These are phyloP conservation scores for Turritopsis rubra DNA, from an alignment of 30 jellyfish, hydroid and myxozoan genomes.

Conservation along the genomic window DNA sequence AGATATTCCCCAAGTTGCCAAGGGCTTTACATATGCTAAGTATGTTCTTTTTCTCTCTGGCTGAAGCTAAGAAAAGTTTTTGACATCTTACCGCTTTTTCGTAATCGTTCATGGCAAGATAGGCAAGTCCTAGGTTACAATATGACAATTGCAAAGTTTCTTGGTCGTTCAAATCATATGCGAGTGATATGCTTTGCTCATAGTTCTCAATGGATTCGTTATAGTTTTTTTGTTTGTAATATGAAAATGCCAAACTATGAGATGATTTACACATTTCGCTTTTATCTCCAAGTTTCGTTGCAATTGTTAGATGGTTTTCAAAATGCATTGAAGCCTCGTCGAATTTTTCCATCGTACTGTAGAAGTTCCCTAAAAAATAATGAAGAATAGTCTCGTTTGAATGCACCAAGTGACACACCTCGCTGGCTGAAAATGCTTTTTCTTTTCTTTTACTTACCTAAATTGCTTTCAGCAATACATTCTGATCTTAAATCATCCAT, in stretches of 20 bases:
- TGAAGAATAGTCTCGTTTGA: neutral
- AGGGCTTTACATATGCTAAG: constrained; percentile 80
- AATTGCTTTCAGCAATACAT: constrained; percentile 87
- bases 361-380: constrained; percentile 55
- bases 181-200: constrained; percentile 63
- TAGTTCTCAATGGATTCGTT: constrained; percentile 64
- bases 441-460: constrained; percentile 27
- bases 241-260: constrained; percentile 75
- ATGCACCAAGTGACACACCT: neutral
- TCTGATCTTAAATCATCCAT: constrained; percentile 57
- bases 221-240: constrained; percentile 41
- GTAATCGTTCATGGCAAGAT: constrained; percentile 54
- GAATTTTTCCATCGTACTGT: constrained; percentile 41
- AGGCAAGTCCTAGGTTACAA: constrained; percentile 87
- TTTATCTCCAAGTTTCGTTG: constrained; percentile 48
- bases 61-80: constrained; percentile 58
- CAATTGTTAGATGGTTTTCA: constrained; percentile 52
- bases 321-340: constrained; percentile 56
- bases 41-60: constrained; percentile 74
- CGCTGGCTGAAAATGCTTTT: neutral
- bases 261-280: constrained; percentile 76
- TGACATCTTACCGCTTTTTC: constrained; percentile 84
- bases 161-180: constrained; percentile 52
- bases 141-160: constrained; percentile 44
- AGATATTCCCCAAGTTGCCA: constrained; percentile 80